Percentiles rank a stretch among this genome's conserved stretches.
phyloP scores from a whole-genome alignment of 2,888 invertebrate genomes.

The Harpagoxenus sublaevis region DNA sequence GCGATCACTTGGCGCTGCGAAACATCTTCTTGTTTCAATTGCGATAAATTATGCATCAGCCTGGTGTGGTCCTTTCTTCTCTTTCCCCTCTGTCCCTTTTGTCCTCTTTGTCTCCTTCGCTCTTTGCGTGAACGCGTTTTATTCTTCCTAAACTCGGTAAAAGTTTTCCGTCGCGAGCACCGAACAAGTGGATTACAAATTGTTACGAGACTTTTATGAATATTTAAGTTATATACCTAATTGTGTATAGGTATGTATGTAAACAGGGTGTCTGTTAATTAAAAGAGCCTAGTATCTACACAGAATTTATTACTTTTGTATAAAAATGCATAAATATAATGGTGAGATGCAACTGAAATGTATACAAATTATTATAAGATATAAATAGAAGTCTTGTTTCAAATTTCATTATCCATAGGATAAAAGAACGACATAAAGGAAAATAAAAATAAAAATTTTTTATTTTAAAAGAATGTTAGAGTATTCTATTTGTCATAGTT shows the following conservation, averaged over 20 bases:
- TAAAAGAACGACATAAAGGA: too few species aligned
- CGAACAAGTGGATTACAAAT: slow-evolving; percentile 75
- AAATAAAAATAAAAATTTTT: too few species aligned
- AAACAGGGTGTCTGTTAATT: slow-evolving; percentile 60
- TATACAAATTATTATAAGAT: neutral
- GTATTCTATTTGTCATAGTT: too few species aligned
- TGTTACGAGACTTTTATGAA: slow-evolving; percentile 74
- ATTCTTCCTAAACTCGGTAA: slow-evolving; percentile 47
- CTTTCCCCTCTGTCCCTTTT: slow-evolving; percentile 2
- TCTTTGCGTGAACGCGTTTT: slow-evolving; percentile 7
- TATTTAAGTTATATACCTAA: slow-evolving; percentile 67
- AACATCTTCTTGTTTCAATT: slow-evolving; percentile 69
- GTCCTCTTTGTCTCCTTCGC: neutral
- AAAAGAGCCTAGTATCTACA: slow-evolving; percentile 34
- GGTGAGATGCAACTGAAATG: neutral
- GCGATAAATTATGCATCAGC: slow-evolving; percentile 74
- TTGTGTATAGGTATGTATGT: neutral
- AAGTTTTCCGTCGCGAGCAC: slow-evolving; percentile 63
- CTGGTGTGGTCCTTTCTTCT: slow-evolving; percentile 19
- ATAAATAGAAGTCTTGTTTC: neutral
- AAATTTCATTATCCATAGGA: too few species aligned
- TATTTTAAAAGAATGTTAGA: too few species aligned
- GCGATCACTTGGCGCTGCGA: slow-evolving; percentile 61
- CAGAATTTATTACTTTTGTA: neutral
- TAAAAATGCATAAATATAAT: neutral